Conservation (phyloP, 2,888 invertebrate species). For the Lobophora halterata region DNA sequence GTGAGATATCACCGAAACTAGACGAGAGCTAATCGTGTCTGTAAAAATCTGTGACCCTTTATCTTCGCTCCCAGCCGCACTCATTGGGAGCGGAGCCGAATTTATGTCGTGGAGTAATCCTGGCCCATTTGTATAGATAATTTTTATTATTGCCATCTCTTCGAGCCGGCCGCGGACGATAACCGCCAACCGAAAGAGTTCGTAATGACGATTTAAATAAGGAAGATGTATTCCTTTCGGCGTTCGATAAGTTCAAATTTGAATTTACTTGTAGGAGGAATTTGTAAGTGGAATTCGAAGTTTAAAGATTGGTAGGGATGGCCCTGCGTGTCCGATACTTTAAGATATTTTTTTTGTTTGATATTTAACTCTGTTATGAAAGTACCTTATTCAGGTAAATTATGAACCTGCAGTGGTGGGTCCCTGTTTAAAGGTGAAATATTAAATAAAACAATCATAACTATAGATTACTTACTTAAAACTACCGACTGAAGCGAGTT, state of each 20-base stretch:
- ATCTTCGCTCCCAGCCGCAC: constrained; percentile 68
- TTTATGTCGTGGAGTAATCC: constrained; percentile 80
- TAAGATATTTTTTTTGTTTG: constrained; percentile 21
- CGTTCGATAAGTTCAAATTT: constrained; percentile 71
- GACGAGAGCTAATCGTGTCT: constrained; percentile 46
- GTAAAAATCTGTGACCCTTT: constrained; percentile 78
- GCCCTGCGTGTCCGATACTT: constrained; percentile 23
- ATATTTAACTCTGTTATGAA: not conserved
- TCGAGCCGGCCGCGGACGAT: constrained; percentile 71
- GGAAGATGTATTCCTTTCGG: constrained; percentile 77
- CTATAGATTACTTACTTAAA: too few species aligned
- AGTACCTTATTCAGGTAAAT: not conserved
- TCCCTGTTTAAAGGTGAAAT: too few species aligned
- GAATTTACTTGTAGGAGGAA: constrained; percentile 55
- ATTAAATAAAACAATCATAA: too few species aligned
- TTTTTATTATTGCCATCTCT: constrained; percentile 81
- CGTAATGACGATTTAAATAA: constrained; percentile 80
- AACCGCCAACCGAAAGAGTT: constrained; percentile 76
- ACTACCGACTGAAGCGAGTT: too few species aligned
- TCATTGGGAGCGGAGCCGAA: constrained; percentile 77
- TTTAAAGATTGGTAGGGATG: constrained; percentile 57
- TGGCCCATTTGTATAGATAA: constrained; percentile 80
- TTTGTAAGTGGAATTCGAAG: constrained; percentile 58
- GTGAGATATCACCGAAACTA: constrained; percentile 48
- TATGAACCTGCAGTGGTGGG: too few species aligned